Base-by-base conservation (phyloP, 2,888 invertebrate species). In the Patella pellucida region DNA sequence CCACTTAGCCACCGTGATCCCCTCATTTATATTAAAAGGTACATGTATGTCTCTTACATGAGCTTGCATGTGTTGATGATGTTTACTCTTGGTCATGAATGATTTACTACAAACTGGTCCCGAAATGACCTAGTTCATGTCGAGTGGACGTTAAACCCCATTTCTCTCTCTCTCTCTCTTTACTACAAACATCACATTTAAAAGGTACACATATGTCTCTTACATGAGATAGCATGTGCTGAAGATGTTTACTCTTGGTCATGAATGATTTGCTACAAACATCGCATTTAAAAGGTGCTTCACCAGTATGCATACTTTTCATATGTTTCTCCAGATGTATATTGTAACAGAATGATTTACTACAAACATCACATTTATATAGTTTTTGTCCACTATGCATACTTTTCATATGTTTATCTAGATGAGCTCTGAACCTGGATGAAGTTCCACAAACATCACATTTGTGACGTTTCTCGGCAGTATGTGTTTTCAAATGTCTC, bases 141-240 rank as follows among this genome's bases (percentile, higher is more conserved):
- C 19, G 56, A n/a, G n/a, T n/a, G 16, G 56, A n/a, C 19, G 16
- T 19, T 56, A n/a, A 16, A 56, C n/a, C 4, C 56, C 56, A 56
- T 56, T 56, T 56, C 19, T 56, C 14, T 19, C 56, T 7, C n/a
- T 19, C 16, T n/a, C 16, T n/a, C n/a, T 16, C 56, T 19, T n/a
- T 56, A 56, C 56, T 19, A 56, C 56, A 56, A 56, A 56, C 56
- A n/a, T 56, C 56, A 56, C 56, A 56, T 7, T n/a, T 56, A 9
- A 56, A 56, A 19, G 16, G n/a, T 56, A n/a, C 16, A 1, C n/a
- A 19, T 56, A n/a, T 56, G n/a, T 56, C 56, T 9, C 19, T 19
- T n/a, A 16, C 19, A 56, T 56, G 56, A n/a, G 19, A n/a, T n/a
- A 19, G 16, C 56, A 56, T 56, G 19, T 56, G 56, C 19, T 19